Conservation (phyloP, 2,797 vertebrate species). For the Poeciliopsis presidionis region DNA sequence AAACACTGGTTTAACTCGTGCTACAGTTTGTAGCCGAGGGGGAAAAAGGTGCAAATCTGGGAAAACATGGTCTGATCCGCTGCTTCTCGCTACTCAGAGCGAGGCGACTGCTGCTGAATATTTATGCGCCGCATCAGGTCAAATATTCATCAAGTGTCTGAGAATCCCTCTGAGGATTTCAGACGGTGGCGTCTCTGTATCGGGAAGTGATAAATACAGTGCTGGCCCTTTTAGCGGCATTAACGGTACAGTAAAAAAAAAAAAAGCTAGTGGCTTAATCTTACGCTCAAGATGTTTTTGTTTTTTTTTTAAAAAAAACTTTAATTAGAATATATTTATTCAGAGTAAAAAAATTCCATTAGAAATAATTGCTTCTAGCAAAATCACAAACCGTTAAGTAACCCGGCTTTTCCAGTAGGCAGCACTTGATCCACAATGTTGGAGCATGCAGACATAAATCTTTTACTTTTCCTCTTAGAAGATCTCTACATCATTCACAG, state of each 20-base stretch:
- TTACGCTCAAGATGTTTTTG: background rate
- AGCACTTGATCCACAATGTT: background rate
- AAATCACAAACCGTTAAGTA: background rate
- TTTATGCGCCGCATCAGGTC: slow-evolving; percentile 1
- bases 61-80: slow-evolving; percentile 9
- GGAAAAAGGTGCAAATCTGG: slow-evolving; percentile 4
- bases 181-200: background rate
- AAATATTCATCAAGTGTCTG: slow-evolving; percentile 13
- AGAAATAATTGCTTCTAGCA: background rate
- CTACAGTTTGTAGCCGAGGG: slow-evolving; percentile 10
- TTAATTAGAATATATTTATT: background rate
- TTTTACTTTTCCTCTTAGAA: background rate
- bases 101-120: slow-evolving; percentile 13
- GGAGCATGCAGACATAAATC: background rate
- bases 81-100: slow-evolving; percentile 12
- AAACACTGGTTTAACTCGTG: slow-evolving; percentile 28
- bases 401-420: background rate
- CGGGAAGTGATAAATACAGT: background rate
- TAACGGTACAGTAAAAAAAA: background rate
- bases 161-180: background rate
- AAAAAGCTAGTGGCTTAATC: background rate
- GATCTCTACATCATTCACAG: background rate
- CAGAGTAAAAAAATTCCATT: background rate
- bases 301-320: background rate
- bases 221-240: background rate